These are phyloP conservation scores for Apamea crenata DNA, from an alignment of 2,888 invertebrate genomes.

Conservation along the genomic window DNA sequence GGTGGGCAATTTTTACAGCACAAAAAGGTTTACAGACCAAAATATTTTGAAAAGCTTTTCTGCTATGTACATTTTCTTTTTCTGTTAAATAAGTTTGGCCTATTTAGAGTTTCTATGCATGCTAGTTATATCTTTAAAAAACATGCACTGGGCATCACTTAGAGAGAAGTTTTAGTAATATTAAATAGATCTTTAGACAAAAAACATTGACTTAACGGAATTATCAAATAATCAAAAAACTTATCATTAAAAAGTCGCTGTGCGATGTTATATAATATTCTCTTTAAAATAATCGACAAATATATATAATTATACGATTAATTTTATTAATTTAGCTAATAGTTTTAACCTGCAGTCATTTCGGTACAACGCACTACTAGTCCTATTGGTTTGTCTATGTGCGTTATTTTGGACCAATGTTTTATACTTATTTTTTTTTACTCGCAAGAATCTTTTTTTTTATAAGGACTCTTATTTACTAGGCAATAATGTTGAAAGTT, in stretches of 20 bases:
- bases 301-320: slow-evolving; percentile 37
- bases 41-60: not conserved
- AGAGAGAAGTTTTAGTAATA: not conserved
- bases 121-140: not conserved
- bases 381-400: slow-evolving; percentile 65
- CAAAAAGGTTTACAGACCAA: no score
- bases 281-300: slow-evolving; percentile 49
- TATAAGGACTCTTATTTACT: slow-evolving; percentile 4
- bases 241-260: slow-evolving; percentile 43
- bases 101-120: not conserved
- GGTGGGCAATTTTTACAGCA: no score
- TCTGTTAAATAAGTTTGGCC: no score
- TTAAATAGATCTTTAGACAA: slow-evolving; percentile 40
- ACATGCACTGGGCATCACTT: not conserved
- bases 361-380: slow-evolving; percentile 72
- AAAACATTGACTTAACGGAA: slow-evolving; percentile 37
- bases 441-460: slow-evolving; percentile 24
- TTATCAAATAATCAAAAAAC: slow-evolving; percentile 45
- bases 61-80: not conserved
- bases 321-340: slow-evolving; percentile 58
- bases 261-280: slow-evolving; percentile 53
- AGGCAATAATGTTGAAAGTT: not conserved
- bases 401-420: slow-evolving; percentile 56
- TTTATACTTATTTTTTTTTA: slow-evolving; percentile 44
- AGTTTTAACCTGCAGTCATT: slow-evolving; percentile 56